Evolutionary conservation across 2,888 invertebrate genomes (phyloP).

Genomic region (Lydus trimaculatus): DNA sequence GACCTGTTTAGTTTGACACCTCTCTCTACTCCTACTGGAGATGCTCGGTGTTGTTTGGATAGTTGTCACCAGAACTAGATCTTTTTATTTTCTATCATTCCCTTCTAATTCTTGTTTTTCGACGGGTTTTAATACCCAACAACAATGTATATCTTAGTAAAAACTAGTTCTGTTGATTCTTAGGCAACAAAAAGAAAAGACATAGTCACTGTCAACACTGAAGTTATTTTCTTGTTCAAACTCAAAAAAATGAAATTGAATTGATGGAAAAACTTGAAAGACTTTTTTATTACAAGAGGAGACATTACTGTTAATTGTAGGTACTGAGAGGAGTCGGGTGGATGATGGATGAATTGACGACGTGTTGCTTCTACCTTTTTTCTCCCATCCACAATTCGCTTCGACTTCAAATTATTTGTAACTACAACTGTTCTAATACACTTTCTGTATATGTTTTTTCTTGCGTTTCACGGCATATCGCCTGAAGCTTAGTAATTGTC

Average conservation of each 20-base stretch:
- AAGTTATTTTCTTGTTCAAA: neutral
- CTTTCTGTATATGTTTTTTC: too few relatives aligned
- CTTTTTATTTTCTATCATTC: slow-evolving; percentile 33
- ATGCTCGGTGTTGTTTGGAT: slow-evolving; percentile 33
- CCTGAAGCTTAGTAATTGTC: neutral
- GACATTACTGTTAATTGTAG: slow-evolving; percentile 3
- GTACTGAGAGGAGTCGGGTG: slow-evolving; percentile 3
- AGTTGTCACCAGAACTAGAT: slow-evolving; percentile 14
- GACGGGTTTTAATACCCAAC: neutral
- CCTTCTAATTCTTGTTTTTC: slow-evolving; percentile 25
- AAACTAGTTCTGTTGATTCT: neutral
- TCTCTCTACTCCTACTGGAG: slow-evolving; percentile 48
- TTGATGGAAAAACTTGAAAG: neutral
- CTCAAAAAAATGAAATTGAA: neutral
- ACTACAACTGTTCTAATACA: neutral
- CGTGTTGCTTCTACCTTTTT: neutral
- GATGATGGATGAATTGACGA: neutral
- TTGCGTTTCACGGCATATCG: neutral
- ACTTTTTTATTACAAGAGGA: neutral
- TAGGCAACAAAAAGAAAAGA: neutral
- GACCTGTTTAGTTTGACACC: slow-evolving; percentile 55
- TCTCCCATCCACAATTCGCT: neutral
- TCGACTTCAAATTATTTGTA: neutral
- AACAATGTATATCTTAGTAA: neutral
- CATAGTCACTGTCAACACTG: neutral